Conservation (phyloP, 2,797 vertebrate species). For the Sciaenops ocellatus region DNA sequence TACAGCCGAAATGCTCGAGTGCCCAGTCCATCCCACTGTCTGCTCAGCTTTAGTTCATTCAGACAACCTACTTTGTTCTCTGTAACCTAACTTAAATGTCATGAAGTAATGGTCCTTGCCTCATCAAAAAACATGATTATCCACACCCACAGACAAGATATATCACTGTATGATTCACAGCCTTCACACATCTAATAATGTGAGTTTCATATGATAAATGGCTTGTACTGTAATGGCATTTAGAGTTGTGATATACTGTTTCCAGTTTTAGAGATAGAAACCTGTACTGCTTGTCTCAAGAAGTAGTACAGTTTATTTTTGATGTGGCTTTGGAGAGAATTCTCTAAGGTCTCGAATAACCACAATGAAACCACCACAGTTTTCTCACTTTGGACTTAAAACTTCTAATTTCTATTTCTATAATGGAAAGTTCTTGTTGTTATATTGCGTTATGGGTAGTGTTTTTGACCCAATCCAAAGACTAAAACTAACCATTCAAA, state of each 20-base stretch:
- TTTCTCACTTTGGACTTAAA: not conserved
- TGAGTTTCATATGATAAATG: not conserved
- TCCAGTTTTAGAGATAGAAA: not conserved
- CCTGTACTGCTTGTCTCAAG: too few species aligned
- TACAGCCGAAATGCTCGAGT: conserved; percentile 27
- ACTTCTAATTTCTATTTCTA: not conserved
- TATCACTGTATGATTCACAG: not conserved
- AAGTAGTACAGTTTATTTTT: too few species aligned
- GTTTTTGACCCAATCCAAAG: not conserved
- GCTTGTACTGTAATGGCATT: not conserved
- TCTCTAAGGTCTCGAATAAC: not conserved
- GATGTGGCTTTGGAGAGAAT: not conserved
- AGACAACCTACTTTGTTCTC: not conserved
- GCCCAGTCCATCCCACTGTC: not conserved
- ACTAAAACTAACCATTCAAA: not conserved
- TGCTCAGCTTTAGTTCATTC: not conserved
- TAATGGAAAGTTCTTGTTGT: not conserved
- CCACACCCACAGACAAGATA: not conserved
- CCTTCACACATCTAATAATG: not conserved
- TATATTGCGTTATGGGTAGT: not conserved
- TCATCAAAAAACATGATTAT: not conserved
- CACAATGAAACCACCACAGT: not conserved
- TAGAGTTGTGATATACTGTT: not conserved
- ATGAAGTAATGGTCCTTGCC: not conserved
- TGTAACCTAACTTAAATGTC: not conserved